A percentile compares a stretch with the other conserved stretches of the same genome.
Evolutionary conservation across 2,113 vertebrate species (phyloP).

Genomic region (Canis aureus): DNA sequence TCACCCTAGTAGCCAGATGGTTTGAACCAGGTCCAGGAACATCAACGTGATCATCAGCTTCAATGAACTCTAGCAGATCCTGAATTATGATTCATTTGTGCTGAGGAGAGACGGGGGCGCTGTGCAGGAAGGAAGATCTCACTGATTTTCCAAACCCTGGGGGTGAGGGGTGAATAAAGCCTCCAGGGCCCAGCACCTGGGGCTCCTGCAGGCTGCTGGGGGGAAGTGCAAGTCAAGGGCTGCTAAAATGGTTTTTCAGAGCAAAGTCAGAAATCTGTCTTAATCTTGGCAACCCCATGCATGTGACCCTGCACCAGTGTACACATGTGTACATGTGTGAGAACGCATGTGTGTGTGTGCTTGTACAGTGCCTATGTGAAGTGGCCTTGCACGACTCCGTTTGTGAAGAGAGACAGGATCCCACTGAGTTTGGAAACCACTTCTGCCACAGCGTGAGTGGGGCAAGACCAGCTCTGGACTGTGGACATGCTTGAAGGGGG

Average conservation of each 20-base stretch:
- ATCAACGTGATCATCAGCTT: not conserved
- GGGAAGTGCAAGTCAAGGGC: not conserved
- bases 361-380: not conserved
- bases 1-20: not conserved
- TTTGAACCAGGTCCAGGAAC: not conserved
- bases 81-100: not conserved
- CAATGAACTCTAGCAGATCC: not conserved
- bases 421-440: not conserved
- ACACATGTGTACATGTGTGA: not conserved
- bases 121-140: not conserved
- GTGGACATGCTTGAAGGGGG: too few relatives aligned
- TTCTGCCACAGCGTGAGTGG: not conserved
- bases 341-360: too few relatives aligned
- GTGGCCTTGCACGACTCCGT: too few relatives aligned
- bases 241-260: not conserved
- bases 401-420: not conserved
- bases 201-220: not conserved
- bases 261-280: not conserved
- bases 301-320: not conserved
- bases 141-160: not conserved
- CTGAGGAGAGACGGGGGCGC: not conserved
- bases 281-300: not conserved
- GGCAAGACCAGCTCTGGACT: not conserved
- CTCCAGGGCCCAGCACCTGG: not conserved
- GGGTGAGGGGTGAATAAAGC: accelerated